Evolutionary conservation across 2,888 invertebrate genomes (phyloP), one percentile per base, ranked within the genome.

Genomic region (Empis stercorea): DNA sequence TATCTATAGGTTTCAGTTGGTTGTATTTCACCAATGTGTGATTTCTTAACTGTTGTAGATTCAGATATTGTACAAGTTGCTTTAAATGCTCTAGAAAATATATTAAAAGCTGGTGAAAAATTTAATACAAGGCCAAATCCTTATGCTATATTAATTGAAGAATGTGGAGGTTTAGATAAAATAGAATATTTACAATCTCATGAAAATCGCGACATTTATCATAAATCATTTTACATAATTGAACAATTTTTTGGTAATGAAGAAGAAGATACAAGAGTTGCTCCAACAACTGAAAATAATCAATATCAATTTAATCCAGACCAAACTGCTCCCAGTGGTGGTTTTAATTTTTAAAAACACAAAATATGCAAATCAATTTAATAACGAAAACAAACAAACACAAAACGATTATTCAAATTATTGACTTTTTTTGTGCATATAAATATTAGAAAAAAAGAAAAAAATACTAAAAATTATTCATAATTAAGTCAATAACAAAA

Each of bases 141-240:
- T 0, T 95, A 91, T 63, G 87, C 93, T 34, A 85, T 89, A 46
- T 74, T 87, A 48, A 84, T 96, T 52, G 96, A 96, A 71, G 92
- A 94, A 72, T 96, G 95, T 66, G 91, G 85, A 64, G 95, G 96
- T 63, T 75, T 97, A 66, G 96, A 97, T 67, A 96, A 96, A 75
- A 94, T 97, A 56, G 96, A 97, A 72, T 96, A 89, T 71, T 75
- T 97, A 45, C 96, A 97, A 69, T 92, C 93, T 40, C 95, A 97
- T 67, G 91, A 94, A 68, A 96, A 96, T 65, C 79, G 88, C 68
- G 95, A 96, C 59, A 92, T 97, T 56, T 97, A 96, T 72, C 86
- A 93, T 69, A 95, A 95, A 71, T 89, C 95, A 44, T 96, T 91
- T 66, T 89, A 93, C 66, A 93, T 97, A 57, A 95, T 97, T 59